Evolutionary conservation across 2,797 vertebrate genomes (phyloP).

Genomic region (Fringilla coelebs): DNA sequence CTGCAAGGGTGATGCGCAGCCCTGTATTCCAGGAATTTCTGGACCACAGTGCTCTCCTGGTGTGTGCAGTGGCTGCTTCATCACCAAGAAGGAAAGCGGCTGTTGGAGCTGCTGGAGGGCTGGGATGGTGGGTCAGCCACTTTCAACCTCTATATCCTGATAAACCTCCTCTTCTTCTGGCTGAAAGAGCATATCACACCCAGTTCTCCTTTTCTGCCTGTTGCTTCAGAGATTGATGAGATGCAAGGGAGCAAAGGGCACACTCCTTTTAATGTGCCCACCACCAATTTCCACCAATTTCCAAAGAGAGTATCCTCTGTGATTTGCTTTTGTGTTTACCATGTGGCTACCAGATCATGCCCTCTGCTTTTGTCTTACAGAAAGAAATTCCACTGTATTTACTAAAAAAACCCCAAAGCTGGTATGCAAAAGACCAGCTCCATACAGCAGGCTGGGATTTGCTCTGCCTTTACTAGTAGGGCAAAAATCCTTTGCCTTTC

Average conservation of each 20-base stretch:
- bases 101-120: not conserved
- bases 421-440: not conserved
- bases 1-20: not conserved
- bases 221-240: not conserved
- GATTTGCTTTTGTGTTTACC: not conserved
- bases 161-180: not conserved
- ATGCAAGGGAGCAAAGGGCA: not conserved
- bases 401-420: not conserved
- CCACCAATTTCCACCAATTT: not conserved
- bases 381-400: not conserved
- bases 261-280: not conserved
- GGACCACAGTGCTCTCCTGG: rapidly evolving
- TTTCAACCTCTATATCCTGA: not conserved
- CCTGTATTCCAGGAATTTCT: not conserved
- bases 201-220: not conserved
- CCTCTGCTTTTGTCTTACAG: not conserved
- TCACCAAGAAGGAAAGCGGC: not conserved
- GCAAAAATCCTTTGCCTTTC: not conserved
- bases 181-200: not conserved
- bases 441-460: not conserved
- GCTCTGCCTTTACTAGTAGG: not conserved
- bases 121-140: not conserved
- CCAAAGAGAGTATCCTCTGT: not conserved
- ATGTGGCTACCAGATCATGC: not conserved
- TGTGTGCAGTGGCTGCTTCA: not conserved